These are phyloP conservation scores for Ptilorrhoa leucosticta DNA, from an alignment of 2,113 vertebrate genomes.

Conservation along the genomic window DNA sequence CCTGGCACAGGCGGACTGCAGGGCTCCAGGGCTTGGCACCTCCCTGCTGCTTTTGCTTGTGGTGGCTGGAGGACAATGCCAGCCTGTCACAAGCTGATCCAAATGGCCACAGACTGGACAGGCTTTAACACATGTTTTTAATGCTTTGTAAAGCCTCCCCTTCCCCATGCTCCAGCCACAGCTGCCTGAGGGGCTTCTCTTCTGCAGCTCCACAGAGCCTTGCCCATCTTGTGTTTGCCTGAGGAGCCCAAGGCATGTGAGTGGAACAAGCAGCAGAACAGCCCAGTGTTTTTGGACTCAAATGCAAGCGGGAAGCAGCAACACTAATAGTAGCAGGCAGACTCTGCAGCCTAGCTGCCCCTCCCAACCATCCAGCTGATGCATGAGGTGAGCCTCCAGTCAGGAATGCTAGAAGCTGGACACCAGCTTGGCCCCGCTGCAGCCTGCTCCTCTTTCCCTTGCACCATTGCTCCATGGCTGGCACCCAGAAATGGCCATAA, in stretches of 20 bases:
- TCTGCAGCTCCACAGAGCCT: neutral
- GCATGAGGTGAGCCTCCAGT: neutral
- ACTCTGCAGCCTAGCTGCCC: neutral
- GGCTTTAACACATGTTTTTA: neutral
- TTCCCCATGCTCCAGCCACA: fast-evolving
- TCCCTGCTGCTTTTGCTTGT: neutral
- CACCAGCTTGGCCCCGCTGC: neutral
- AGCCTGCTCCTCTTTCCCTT: neutral
- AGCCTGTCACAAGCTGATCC: neutral
- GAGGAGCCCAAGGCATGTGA: neutral
- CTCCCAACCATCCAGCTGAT: neutral
- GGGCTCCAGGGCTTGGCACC: neutral
- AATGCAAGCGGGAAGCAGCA: neutral
- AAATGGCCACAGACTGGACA: neutral
- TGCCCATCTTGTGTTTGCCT: neutral
- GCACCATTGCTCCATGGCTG: neutral
- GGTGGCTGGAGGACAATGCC: neutral
- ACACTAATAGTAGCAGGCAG: neutral
- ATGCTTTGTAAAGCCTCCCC: neutral
- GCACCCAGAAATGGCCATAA: neutral
- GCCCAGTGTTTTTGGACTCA: neutral
- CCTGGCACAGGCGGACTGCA: neutral
- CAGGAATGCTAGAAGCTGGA: neutral
- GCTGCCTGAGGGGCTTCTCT: neutral
- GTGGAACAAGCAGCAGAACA: neutral